phyloP scores from a whole-genome alignment of 2,797 vertebrate species.

The Crocidura indochinensis region DNA sequence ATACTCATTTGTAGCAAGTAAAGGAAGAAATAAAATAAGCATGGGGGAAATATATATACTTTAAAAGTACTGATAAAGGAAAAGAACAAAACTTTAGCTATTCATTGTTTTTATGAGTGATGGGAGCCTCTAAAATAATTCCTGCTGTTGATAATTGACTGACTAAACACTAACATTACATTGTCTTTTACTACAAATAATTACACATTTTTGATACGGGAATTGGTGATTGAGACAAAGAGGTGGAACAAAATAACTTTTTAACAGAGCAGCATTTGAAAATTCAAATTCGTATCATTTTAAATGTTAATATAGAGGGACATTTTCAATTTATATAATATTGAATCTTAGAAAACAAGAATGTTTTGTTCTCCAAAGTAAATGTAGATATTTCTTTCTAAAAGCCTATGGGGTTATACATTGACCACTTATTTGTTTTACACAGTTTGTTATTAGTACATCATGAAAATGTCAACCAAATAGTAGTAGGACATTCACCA shows the following conservation, averaged over 20 bases:
- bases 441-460: not conserved
- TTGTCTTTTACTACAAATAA: not conserved
- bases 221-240: conserved; percentile 28
- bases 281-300: conserved; percentile 48
- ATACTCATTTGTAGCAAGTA: conserved; percentile 59
- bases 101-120: not conserved
- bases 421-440: not conserved
- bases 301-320: not conserved
- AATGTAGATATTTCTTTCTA: not conserved
- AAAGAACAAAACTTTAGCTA: conserved; percentile 1
- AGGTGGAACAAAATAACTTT: not conserved
- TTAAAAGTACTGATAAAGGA: conserved; percentile 36
- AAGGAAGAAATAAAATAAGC: conserved; percentile 56
- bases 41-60: conserved; percentile 3
- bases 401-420: not conserved
- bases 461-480: not conserved
- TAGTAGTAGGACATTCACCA: not conserved
- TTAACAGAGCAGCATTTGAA: not conserved
- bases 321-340: conserved; percentile 56
- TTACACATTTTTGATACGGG: conserved; percentile 41
- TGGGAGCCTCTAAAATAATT: conserved; percentile 37
- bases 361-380: not conserved
- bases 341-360: conserved; percentile 23
- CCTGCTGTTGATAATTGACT: conserved; percentile 18
- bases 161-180: not conserved